Evolutionary conservation across 2,113 vertebrate species (phyloP).

Genomic region (Salvelinus fontinalis): DNA sequence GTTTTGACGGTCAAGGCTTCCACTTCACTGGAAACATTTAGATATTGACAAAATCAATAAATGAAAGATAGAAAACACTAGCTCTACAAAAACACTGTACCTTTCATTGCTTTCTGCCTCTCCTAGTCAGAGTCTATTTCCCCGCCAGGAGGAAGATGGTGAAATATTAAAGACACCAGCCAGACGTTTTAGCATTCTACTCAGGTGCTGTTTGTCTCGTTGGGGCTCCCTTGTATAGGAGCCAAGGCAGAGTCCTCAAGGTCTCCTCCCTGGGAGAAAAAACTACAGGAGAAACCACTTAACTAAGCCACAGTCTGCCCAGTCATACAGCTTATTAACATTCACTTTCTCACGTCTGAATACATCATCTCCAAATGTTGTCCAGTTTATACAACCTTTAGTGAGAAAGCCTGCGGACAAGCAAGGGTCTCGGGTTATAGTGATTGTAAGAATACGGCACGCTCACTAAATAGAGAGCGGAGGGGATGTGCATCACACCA

Average conservation of each 20-base stretch:
- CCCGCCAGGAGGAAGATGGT: slow-evolving; percentile 12
- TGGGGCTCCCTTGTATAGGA: slow-evolving; percentile 27
- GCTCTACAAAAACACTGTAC: slow-evolving; percentile 5
- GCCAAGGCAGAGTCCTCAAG: slow-evolving; percentile 34
- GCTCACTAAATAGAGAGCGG: too few relatives aligned
- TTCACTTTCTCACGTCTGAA: slow-evolving; percentile 26
- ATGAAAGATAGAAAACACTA: slow-evolving; percentile 5
- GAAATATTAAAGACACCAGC: slow-evolving; percentile 55
- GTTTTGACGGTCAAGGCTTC: slow-evolving; percentile 12
- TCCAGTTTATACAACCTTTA: not conserved
- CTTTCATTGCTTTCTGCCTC: not conserved
- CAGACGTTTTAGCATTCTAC: slow-evolving; percentile 40
- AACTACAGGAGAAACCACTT: slow-evolving; percentile 37
- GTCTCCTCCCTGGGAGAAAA: slow-evolving; percentile 31
- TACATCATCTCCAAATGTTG: not conserved
- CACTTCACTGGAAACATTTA: slow-evolving; percentile 19
- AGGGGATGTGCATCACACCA: too few relatives aligned
- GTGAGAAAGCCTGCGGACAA: not conserved
- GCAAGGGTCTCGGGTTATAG: too few relatives aligned
- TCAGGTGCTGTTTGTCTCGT: slow-evolving; percentile 39
- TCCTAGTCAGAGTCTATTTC: not conserved
- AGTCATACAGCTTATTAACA: slow-evolving; percentile 21
- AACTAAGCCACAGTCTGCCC: slow-evolving; percentile 35
- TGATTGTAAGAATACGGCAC: too few relatives aligned
- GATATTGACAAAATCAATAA: slow-evolving; percentile 22